Evolutionary conservation across 2,113 vertebrate species (phyloP), one percentile per base, ranked within the genome.

Genomic region (Actinemys pallida): DNA sequence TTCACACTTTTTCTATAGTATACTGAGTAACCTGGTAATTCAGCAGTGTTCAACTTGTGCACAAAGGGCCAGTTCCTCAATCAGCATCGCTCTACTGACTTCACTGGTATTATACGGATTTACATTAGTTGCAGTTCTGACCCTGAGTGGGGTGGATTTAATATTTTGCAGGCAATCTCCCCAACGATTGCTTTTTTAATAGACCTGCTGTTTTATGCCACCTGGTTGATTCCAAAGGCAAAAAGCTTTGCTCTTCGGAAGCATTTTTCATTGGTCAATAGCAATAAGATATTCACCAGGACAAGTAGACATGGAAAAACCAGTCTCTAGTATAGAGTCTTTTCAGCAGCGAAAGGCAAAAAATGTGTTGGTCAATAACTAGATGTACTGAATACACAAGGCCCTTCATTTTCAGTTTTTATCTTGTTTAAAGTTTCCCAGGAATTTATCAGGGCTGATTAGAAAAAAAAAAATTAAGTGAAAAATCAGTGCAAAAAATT

Each of bases 211-310:
- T 75, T 90, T 92, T 54, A 80, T 10, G 59, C 72, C 92, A 87
- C 90, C 79, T 96, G 86, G 83, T 79, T 45, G 62, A 80, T 4
- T 86, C 62, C 1, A 0, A 78, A 93, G 62, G 3, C 29, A 59
- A 19, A 94, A 94, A 90, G 6, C 39, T 22, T 59, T 1, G 2
- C 39, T 75, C 91, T 90, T 83, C 89, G 86, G 91, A 87, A 94
- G 92, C 59, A 89, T 90, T 79, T 50, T 54, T 75, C 1, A 0
- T 54, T 53, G 29, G 25, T 50, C 1, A 0, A 90, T 93, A 91
- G 79, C 89, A 81, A 72, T 35, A 87, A 82, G 90, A 94, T 86
- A 95, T 94, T 45, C 50, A 19, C 22, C 29, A 69, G n/a, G 90
- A 87, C 78, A 93, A 94, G 45, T 4, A 12, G 56, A 10, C 83